A percentile compares a stretch with the other conserved stretches of the same genome.
These are phyloP conservation scores for Gonioctena quinquepunctata DNA, from an alignment of 1,140 invertebrate species.

Conservation along the genomic window DNA sequence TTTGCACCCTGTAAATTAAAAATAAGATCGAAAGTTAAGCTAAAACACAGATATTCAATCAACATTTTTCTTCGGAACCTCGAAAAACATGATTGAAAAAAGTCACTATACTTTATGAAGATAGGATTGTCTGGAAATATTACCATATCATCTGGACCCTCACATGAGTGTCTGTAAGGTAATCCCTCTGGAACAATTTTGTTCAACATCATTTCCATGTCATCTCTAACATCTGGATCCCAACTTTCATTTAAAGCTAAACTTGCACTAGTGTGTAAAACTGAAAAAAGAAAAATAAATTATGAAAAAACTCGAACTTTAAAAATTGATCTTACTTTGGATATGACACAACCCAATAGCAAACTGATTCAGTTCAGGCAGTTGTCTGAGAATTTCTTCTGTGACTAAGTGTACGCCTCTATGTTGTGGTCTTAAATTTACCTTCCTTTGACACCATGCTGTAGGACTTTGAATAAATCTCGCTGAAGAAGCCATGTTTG, in stretches of 20 bases:
- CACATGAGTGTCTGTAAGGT: constrained; percentile 93
- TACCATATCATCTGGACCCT: constrained; percentile 97
- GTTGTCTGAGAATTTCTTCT: constrained; percentile 90
- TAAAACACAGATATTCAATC: too few relatives aligned
- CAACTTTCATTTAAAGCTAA: constrained; percentile 96
- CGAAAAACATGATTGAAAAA: too few relatives aligned
- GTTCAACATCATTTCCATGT: constrained; percentile 99
- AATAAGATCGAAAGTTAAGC: too few relatives aligned
- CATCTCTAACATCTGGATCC: constrained; percentile 95
- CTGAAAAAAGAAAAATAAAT: constrained; percentile 68
- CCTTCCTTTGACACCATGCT: constrained; percentile 95
- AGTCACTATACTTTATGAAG: too few relatives aligned
- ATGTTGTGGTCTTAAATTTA: constrained; percentile 91
- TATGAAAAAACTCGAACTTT: constrained; percentile 8
- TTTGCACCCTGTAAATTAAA: too few relatives aligned
- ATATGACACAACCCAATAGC: constrained; percentile 92
- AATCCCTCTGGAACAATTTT: constrained; percentile 97
- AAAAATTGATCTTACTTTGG: constrained; percentile 77
- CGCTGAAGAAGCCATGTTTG: constrained; percentile 82
- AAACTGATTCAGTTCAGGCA: constrained; percentile 91
- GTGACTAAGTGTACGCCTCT: constrained; percentile 93
- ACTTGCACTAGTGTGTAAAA: constrained; percentile 96
- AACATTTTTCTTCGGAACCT: too few relatives aligned
- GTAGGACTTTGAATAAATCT: constrained; percentile 89
- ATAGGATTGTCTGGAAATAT: too few relatives aligned